Evolutionary conservation across 2,113 vertebrate genomes (phyloP).

Genomic region (Caranx melampygus): DNA sequence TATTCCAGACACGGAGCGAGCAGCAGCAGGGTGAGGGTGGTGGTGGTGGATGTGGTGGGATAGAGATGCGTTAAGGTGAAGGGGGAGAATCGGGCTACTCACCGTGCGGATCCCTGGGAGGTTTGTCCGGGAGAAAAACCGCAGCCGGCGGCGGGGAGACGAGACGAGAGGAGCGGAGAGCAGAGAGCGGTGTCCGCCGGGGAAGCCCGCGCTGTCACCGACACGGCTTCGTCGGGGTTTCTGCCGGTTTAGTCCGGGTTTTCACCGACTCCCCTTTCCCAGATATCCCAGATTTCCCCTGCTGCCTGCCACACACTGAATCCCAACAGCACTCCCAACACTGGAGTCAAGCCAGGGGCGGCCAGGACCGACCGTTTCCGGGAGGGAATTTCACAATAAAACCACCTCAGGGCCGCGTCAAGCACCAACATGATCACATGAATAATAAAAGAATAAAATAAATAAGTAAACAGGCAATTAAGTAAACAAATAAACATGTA

Average conservation of each 20-base stretch:
- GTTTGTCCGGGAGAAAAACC: constrained; percentile 16
- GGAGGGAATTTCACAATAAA: constrained; percentile 57
- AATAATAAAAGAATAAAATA: not conserved
- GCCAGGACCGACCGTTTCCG: not conserved
- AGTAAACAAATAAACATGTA: not conserved
- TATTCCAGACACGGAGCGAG: not conserved
- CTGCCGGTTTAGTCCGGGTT: constrained; percentile 60
- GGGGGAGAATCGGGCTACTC: constrained; percentile 55
- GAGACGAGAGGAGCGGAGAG: not conserved
- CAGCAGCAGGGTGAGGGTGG: not conserved
- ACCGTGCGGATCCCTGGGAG: constrained; percentile 61
- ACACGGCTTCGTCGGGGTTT: constrained; percentile 22
- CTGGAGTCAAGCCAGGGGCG: not conserved
- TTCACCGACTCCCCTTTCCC: constrained; percentile 57
- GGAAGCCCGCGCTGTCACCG: constrained; percentile 8
- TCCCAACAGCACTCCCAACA: constrained; percentile 34
- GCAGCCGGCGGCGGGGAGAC: constrained; percentile 33
- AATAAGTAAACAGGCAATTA: not conserved
- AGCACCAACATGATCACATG: not conserved
- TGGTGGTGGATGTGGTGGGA: constrained; percentile 2
- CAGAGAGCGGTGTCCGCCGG: not conserved
- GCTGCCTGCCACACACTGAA: constrained; percentile 52
- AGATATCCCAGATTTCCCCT: constrained; percentile 61
- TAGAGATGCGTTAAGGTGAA: constrained; percentile 46
- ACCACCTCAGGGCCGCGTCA: no score